Evolutionary conservation across 1,140 invertebrate species (phyloP).

Genomic region (Euura lappo): DNA sequence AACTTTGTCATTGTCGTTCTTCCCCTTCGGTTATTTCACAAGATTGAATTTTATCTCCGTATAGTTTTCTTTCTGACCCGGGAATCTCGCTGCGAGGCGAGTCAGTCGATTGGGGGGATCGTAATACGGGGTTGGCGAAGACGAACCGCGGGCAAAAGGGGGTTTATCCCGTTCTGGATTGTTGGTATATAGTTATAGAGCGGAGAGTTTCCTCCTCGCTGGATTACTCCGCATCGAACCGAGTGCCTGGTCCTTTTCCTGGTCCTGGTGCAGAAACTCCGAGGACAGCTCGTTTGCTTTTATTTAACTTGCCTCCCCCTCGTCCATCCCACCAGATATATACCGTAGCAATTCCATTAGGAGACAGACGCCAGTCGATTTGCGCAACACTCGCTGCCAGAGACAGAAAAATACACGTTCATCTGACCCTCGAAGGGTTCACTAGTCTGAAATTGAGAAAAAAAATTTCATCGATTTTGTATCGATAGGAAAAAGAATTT

Average conservation of each 20-base stretch:
- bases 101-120: background rate
- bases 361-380: conserved; percentile 33
- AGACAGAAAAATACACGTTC: too few relatives aligned
- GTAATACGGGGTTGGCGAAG: background rate
- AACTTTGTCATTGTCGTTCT: background rate
- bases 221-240: conserved; percentile 21
- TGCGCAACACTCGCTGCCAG: background rate
- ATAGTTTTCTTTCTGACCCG: conserved; percentile 16
- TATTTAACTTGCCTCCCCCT: conserved; percentile 39
- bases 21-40: conserved; percentile 32
- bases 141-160: background rate
- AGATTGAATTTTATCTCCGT: conserved; percentile 45
- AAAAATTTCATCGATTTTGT: too few relatives aligned
- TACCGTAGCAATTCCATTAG: conserved; percentile 49
- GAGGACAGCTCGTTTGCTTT: conserved; percentile 40
- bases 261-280: background rate
- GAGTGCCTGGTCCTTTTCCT: background rate
- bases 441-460: too few relatives aligned
- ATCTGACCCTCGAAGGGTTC: too few relatives aligned
- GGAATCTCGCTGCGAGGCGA: background rate
- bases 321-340: background rate
- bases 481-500: too few relatives aligned
- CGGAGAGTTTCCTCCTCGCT: conserved; percentile 11
- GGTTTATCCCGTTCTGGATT: background rate
- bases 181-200: background rate